Conservation (phyloP, 1,140 invertebrate species). For the Meloidogyne hapla region DNA sequence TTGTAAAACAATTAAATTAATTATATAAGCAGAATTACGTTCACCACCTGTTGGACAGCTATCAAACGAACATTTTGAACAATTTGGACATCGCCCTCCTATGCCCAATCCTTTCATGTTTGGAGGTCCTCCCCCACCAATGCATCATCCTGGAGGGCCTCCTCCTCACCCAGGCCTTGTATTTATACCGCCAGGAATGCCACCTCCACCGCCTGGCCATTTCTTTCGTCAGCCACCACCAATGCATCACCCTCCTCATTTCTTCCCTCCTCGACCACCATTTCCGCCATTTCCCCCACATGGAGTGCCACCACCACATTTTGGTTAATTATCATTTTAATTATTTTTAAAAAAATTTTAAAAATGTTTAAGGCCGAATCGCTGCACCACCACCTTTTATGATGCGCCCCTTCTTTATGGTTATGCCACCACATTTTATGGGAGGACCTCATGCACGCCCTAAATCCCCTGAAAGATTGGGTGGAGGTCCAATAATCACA, state of each 20-base stretch:
- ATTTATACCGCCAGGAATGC: background rate
- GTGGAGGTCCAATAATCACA: slow-evolving; percentile 58
- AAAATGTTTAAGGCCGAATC: slow-evolving; percentile 2
- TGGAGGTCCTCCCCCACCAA: slow-evolving; percentile 13
- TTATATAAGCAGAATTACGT: slow-evolving; percentile 12
- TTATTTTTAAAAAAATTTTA: background rate
- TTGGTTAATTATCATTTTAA: slow-evolving; percentile 14
- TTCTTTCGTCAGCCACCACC: background rate
- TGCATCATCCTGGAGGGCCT: too few relatives aligned
- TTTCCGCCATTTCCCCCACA: slow-evolving; percentile 24
- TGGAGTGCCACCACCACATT: slow-evolving; percentile 46
- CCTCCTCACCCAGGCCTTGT: slow-evolving; percentile 24
- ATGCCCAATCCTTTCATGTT: slow-evolving; percentile 28
- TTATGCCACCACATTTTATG: slow-evolving; percentile 44
- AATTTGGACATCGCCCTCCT: slow-evolving; percentile 28
- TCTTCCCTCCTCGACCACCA: background rate
- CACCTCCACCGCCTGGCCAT: background rate
- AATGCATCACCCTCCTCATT: slow-evolving; percentile 19
- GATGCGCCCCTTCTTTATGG: slow-evolving; percentile 43
- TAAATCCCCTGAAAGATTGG: slow-evolving; percentile 18
- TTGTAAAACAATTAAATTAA: too few relatives aligned
- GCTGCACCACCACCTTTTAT: slow-evolving; percentile 26
- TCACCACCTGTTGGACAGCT: slow-evolving; percentile 18
- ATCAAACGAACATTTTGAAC: slow-evolving; percentile 37
- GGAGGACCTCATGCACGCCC: slow-evolving; percentile 35